Conservation (phyloP, 1,140 invertebrate species). For the Sitophilus oryzae region DNA sequence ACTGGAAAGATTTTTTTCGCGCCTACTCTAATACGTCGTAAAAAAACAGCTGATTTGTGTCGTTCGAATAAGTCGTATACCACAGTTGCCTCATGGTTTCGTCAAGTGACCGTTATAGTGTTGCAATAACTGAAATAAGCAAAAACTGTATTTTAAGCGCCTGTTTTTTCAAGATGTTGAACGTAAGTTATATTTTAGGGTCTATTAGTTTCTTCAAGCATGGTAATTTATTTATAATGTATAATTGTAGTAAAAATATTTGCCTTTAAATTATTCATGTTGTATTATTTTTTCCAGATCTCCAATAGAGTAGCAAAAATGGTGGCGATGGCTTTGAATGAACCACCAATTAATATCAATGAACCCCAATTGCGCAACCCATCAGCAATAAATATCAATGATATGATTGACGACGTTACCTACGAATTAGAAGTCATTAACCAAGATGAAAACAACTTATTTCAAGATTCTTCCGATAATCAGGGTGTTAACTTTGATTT, state of each 20-base stretch:
- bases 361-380: no score
- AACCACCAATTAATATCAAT: no score
- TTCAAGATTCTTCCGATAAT: conserved; percentile 1
- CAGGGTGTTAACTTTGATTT: neutral
- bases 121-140: conserved; percentile 1
- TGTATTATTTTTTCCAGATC: no score
- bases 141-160: neutral
- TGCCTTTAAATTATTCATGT: no score
- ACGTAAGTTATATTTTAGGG: conserved; percentile 1
- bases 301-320: no score
- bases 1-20: neutral
- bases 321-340: no score
- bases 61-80: neutral
- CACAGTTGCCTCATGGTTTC: conserved; percentile 1
- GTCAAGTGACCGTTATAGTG: neutral
- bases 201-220: conserved; percentile 2
- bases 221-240: conserved; percentile 3
- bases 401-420: neutral
- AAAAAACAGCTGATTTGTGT: conserved; percentile 1
- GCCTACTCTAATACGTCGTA: no score
- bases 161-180: conserved; percentile 4
- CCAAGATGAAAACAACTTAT: neutral
- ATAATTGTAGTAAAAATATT: no score
- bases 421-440: conserved; percentile 3
- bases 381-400: neutral